These are phyloP conservation scores for Sesamia inferens DNA, from an alignment of 2,888 invertebrate genomes.

Conservation along the genomic window DNA sequence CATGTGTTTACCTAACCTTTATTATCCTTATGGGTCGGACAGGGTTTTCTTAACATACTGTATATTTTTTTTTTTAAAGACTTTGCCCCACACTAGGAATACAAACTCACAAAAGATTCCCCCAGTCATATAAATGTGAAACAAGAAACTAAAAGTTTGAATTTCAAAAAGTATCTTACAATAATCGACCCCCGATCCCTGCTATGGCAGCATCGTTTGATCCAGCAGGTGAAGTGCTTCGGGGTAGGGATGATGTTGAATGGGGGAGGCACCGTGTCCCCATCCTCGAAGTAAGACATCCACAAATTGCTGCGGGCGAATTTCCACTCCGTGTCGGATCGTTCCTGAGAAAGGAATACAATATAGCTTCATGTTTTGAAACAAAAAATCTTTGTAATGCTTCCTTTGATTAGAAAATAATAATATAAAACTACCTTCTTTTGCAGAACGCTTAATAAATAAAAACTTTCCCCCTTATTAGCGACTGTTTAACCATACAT, in stretches of 20 bases:
- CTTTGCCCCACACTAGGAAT: no score
- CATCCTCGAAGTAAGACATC: slow-evolving; percentile 99
- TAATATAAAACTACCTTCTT: neutral
- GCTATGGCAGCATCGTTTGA: slow-evolving; percentile 74
- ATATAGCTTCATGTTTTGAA: neutral
- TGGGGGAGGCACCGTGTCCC: slow-evolving; percentile 97
- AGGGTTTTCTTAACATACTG: no score
- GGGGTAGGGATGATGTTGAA: slow-evolving; percentile 98
- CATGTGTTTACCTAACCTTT: no score
- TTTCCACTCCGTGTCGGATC: slow-evolving; percentile 99
- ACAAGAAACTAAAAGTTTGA: neutral
- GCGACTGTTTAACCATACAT: no score
- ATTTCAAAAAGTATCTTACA: slow-evolving; percentile 68
- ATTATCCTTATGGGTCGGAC: no score
- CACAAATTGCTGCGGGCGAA: slow-evolving; percentile 98
- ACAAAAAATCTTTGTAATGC: neutral
- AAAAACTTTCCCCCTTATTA: no score
- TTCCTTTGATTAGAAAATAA: neutral
- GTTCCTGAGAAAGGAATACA: slow-evolving; percentile 91
- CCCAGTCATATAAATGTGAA: neutral
- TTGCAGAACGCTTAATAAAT: no score
- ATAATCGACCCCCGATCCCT: slow-evolving; percentile 84
- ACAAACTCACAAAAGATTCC: neutral
- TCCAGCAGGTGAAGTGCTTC: slow-evolving; percentile 91
- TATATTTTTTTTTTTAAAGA: no score